Conservation (phyloP, 1,140 invertebrate species). For the Mercenaria mercenaria region DNA sequence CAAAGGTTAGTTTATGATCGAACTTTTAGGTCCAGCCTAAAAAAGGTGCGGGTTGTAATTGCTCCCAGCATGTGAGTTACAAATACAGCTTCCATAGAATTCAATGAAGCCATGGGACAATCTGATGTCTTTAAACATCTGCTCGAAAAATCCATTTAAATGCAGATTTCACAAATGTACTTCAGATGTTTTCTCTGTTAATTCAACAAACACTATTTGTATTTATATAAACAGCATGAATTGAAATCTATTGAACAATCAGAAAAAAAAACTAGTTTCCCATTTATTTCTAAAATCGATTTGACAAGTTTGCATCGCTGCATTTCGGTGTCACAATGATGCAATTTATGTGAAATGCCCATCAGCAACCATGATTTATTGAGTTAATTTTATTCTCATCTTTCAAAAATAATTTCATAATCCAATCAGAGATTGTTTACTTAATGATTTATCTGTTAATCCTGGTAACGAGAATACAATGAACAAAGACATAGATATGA, state of each 20-base stretch:
- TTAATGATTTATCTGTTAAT: not conserved
- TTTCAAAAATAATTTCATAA: conserved; percentile 8
- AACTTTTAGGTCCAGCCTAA: no score
- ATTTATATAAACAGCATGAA: not conserved
- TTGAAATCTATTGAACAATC: conserved; percentile 17
- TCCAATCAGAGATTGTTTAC: not conserved
- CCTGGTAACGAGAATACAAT: not conserved
- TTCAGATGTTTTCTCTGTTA: not conserved
- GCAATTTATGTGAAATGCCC: not conserved
- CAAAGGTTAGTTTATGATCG: no score
- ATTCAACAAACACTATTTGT: not conserved
- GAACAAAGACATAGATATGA: no score
- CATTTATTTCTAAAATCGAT: not conserved
- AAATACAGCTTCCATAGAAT: no score
- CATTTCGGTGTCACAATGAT: conserved; percentile 3
- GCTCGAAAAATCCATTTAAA: not conserved
- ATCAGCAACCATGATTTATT: not conserved
- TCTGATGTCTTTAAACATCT: no score
- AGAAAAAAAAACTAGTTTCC: not conserved
- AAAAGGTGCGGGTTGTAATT: no score
- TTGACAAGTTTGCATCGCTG: not conserved
- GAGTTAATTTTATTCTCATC: not conserved
- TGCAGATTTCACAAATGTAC: not conserved
- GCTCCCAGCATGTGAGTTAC: no score
- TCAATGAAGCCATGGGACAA: no score